Base-by-base conservation (phyloP, 2,888 invertebrate species). In the Corbicula japonica region DNA sequence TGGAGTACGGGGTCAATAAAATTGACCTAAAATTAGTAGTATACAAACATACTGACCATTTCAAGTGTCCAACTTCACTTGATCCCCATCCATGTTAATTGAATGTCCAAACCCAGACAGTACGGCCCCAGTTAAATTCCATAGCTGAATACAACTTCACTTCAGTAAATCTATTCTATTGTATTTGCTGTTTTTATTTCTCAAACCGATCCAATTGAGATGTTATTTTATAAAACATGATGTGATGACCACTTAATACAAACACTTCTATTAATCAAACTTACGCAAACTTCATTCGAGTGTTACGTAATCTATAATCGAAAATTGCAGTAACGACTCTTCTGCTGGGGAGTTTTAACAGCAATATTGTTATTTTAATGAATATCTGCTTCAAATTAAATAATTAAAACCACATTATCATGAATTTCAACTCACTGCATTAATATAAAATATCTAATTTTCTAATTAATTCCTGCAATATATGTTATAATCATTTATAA, bases 101-200 rank as follows among this genome's bases (percentile, higher is more conserved):
- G 41, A 26, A 60, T 46, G 34, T 68, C 61, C 34, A 26, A 0
- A 41, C 32, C 38, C 74, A 75, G 74, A 75, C 74, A 12, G n/a
- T 6, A 12, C 41, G 74, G 68, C 75, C 38, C 69, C n/a, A 21
- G 10, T 52, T 69, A 62, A 41, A 62, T 69, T 75, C 69, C 58
- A 30, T n/a, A 18, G 2, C n/a, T 54, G 54, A 18, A 54, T 30
- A 18, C 12, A n/a, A 58, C 58, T 35, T 12, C 23, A 18, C 35
- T 35, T 8, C 23, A 12, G 58, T 21, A 58, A 58, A 21, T 58
- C 35, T 58, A 35, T 21, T 58, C 35, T n/a, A n/a, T 35, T 35
- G 32, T 58, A 35, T 21, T 34, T 21, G 21, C 34, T 58, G 58
- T 58, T 58, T 35, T 35, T 34, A 58, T 28, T 35, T 6, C 35